Conservation (phyloP, 2,797 vertebrate genomes). For the Brachymystax lenok region DNA sequence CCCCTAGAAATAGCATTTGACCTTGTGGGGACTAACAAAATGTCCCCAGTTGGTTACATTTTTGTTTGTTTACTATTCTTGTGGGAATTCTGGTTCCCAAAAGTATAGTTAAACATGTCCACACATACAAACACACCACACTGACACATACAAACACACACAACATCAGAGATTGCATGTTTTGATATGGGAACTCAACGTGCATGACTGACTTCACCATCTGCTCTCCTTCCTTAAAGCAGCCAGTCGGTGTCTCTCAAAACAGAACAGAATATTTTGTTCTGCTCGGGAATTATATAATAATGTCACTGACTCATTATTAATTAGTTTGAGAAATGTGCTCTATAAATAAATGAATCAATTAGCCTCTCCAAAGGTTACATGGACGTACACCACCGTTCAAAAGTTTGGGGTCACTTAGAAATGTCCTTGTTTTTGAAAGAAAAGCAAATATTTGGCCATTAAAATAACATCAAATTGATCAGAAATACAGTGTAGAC, state of each 20-base stretch:
- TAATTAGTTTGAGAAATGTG: slow-evolving; percentile 37
- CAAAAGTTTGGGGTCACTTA: too few relatives aligned
- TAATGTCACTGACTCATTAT: slow-evolving; percentile 55
- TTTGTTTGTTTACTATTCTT: too few relatives aligned
- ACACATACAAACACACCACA: too few relatives aligned
- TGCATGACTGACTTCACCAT: slow-evolving; percentile 65
- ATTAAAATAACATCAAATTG: too few relatives aligned
- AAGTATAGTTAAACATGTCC: too few relatives aligned
- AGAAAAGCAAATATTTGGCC: background rate
- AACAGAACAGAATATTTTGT: slow-evolving; percentile 38
- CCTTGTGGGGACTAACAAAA: too few relatives aligned
- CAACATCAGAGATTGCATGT: slow-evolving; percentile 31
- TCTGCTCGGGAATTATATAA: slow-evolving; percentile 47
- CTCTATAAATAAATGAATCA: background rate
- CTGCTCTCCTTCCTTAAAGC: slow-evolving; percentile 60
- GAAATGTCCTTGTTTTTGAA: too few relatives aligned
- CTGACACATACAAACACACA: slow-evolving; percentile 17
- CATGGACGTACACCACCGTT: background rate
- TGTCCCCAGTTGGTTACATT: too few relatives aligned
- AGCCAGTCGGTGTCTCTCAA: slow-evolving; percentile 46
- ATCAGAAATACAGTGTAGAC: too few relatives aligned
- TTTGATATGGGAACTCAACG: slow-evolving; percentile 49
- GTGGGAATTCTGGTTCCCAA: too few relatives aligned
- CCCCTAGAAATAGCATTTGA: too few relatives aligned
- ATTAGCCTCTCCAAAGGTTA: slow-evolving; percentile 17